Base-by-base conservation (phyloP, 1,140 invertebrate species). In the Zaprionus lachaisei region DNA sequence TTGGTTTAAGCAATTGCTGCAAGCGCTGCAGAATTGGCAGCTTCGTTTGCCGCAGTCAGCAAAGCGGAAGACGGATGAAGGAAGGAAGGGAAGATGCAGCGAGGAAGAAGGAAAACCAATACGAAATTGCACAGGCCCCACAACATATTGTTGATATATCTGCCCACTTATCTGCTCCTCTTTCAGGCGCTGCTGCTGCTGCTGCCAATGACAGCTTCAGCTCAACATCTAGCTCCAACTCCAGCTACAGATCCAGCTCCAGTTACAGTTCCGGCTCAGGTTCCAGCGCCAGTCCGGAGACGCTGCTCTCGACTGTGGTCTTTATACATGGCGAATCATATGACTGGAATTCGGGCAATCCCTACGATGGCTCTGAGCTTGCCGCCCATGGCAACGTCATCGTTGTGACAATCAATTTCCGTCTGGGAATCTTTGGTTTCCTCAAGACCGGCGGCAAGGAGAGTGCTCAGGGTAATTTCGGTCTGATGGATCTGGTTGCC, bases 401-500 rank as follows among this genome's bases (percentile, higher is more conserved):
- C 91, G 98, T 99, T 72, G 97, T 99, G 91, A 98, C 98, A 80
- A 96, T 99, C 91, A 99, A 99, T 95, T 99, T 99, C 95, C 96
- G 99, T 83, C 95, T 99, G 67, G 99, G 98, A 68, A 96, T 99
- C 80, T 95, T 99, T 92, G 98, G 98, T 98, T 98, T 98, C 94
- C 94, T 98, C 85, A 98, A 97, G 94, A 97, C 97, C 74, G 97
- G 97, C 85, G 95, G 96, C 77, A 96, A 97, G 93, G 95, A 95
- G 79, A 96, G 96, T 93, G 95, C 96, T 80, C 97, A 98, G 93
- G 98, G 98, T 82, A 99, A 99, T 94, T 99, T 98, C 85, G 98
- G 98, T 7, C 94, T 99, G 80, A 97, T 99, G 96, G 98, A 99
- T 94, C 94, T 98, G 65, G 96, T 98, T 54, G 98, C 98, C n/a